phyloP scores from a whole-genome alignment of 2,113 vertebrate species.

The Esox niger region DNA sequence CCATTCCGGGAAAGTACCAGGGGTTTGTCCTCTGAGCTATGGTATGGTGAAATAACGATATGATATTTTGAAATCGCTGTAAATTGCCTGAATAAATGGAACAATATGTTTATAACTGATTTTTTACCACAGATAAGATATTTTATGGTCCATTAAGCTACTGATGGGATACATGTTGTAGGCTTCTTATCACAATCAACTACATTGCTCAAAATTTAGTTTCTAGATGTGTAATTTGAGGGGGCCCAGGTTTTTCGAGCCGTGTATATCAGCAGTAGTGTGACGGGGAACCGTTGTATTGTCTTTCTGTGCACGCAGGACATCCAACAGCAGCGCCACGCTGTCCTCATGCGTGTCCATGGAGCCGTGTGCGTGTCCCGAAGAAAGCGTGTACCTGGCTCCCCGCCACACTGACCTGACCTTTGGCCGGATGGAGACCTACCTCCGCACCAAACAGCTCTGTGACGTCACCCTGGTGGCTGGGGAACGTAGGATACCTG shows the following conservation, averaged over 20 bases:
- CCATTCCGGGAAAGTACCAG: conserved; percentile 26
- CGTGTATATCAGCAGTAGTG: too few species aligned
- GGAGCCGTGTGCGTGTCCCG: conserved; percentile 88
- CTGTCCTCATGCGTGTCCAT: conserved; percentile 86
- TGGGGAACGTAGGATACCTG: conserved; percentile 93
- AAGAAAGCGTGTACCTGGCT: conserved; percentile 90
- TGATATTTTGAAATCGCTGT: too few species aligned
- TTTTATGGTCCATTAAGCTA: too few species aligned
- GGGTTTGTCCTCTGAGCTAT: conserved; percentile 46
- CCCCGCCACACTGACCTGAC: conserved; percentile 92
- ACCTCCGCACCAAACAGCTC: conserved; percentile 88
- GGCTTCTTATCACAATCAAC: too few species aligned
- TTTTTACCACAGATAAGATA: too few species aligned
- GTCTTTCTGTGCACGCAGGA: conserved; percentile 67
- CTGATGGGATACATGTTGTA: too few species aligned
- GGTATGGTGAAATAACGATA: too few species aligned
- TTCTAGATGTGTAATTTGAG: too few species aligned
- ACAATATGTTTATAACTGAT: too few species aligned
- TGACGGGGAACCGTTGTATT: conserved; percentile 42
- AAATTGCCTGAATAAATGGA: too few species aligned
- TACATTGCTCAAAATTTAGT: too few species aligned
- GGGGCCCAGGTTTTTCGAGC: too few species aligned
- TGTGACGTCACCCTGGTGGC: conserved; percentile 94
- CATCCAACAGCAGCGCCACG: conserved; percentile 87
- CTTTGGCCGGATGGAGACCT: conserved; percentile 96